These are phyloP conservation scores for Drosophila hydei DNA, from an alignment of 1,140 invertebrate genomes.

Conservation along the genomic window DNA sequence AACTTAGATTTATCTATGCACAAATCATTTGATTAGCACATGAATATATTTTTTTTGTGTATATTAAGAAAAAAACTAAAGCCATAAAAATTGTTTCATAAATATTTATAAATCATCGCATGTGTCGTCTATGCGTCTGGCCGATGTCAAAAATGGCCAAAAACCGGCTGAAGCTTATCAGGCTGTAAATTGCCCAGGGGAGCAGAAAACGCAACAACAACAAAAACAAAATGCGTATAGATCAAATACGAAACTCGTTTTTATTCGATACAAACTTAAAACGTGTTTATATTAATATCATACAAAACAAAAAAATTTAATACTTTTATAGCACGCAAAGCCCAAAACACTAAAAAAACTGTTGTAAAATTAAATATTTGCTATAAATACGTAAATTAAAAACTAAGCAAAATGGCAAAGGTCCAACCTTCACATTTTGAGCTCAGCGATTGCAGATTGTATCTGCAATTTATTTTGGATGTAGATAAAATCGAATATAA, in stretches of 20 bases:
- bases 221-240: constrained; percentile 29
- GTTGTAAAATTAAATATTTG: constrained; percentile 63
- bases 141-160: constrained; percentile 26
- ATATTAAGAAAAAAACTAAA: constrained; percentile 26
- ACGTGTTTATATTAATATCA: constrained; percentile 59
- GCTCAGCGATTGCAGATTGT: constrained; percentile 13
- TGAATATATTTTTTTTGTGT: constrained; percentile 39
- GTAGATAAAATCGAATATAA: constrained; percentile 20
- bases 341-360: constrained; percentile 22
- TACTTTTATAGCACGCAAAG: constrained; percentile 24
- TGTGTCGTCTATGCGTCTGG: constrained; percentile 40
- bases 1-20: constrained; percentile 30
- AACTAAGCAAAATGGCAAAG: constrained; percentile 66
- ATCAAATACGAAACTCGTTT: constrained; percentile 56
- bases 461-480: constrained; percentile 20
- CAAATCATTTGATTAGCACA: constrained; percentile 61
- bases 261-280: constrained; percentile 41
- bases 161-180: constrained; percentile 46
- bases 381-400: constrained; percentile 75
- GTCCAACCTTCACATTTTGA: constrained; percentile 70
- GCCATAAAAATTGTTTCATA: constrained; percentile 68
- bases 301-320: constrained; percentile 30
- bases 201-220: constrained; percentile 25
- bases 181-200: constrained; percentile 55
- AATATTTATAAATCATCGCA: constrained; percentile 60